phyloP scores from a whole-genome alignment of 2,797 vertebrate genomes.

The Petrocephalus schoutedeni region DNA sequence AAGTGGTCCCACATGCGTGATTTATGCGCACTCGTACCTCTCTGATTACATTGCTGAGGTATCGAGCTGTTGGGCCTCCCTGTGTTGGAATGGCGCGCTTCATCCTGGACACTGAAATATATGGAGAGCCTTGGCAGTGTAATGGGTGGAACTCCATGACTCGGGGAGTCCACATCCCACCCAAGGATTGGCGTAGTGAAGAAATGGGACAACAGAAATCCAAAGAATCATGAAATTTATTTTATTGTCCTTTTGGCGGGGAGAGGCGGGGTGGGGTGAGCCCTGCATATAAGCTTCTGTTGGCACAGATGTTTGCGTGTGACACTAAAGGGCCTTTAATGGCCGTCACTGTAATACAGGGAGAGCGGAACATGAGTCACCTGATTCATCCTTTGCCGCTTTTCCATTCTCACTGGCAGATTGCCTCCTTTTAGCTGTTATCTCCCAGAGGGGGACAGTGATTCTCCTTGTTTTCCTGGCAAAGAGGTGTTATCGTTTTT shows the following conservation, averaged over 20 bases:
- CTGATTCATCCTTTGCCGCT: not conserved
- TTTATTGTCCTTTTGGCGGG: not conserved
- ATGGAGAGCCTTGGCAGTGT: not conserved
- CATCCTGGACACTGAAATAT: not conserved
- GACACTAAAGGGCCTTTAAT: not conserved
- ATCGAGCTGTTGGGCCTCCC: not conserved
- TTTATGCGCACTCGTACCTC: not conserved
- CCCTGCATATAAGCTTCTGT: not conserved
- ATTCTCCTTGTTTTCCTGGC: not conserved
- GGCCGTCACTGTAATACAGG: not conserved
- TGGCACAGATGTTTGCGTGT: not conserved
- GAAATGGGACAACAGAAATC: not conserved
- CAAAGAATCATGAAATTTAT: not conserved
- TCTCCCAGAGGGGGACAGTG: not conserved
- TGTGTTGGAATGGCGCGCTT: not conserved
- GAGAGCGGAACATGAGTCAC: not conserved
- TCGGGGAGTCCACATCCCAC: not conserved
- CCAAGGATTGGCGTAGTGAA: not conserved
- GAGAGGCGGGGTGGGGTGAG: not conserved
- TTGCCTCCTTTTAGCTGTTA: not conserved
- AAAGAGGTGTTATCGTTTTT: constrained; percentile 2
- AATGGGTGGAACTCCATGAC: not conserved
- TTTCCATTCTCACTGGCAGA: not conserved
- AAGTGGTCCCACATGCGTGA: not conserved
- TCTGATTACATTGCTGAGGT: not conserved